Evolutionary conservation across 2,888 invertebrate species (phyloP).

Genomic region (Chrysodeixis includens): DNA sequence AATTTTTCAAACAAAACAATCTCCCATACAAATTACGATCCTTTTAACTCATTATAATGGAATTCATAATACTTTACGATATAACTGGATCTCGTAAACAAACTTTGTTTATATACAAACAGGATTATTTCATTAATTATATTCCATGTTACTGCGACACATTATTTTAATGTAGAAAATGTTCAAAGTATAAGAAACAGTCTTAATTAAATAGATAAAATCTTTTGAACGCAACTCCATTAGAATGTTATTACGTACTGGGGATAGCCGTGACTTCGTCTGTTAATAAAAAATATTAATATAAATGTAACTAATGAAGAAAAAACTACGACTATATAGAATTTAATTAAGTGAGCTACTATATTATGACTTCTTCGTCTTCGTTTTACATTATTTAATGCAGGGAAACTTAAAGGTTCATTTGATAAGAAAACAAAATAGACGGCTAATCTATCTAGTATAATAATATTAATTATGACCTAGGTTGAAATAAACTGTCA

Average conservation of each 20-base stretch:
- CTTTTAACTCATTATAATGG: slow-evolving; percentile 58
- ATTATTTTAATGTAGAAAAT: slow-evolving; percentile 41
- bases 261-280: background rate
- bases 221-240: slow-evolving; percentile 22
- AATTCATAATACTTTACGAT: slow-evolving; percentile 56
- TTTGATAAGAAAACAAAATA: too few relatives aligned
- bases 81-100: slow-evolving; percentile 57
- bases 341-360: too few relatives aligned
- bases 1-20: slow-evolving; percentile 53
- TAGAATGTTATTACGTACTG: slow-evolving; percentile 11
- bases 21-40: slow-evolving; percentile 52
- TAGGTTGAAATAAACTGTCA: too few relatives aligned
- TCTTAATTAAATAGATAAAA: slow-evolving; percentile 45
- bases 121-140: slow-evolving; percentile 49
- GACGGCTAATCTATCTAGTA: too few relatives aligned
- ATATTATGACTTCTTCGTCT: too few relatives aligned
- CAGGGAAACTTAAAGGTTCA: too few relatives aligned
- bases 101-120: slow-evolving; percentile 57
- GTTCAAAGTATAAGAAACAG: slow-evolving; percentile 25
- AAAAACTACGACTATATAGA: too few relatives aligned
- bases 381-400: too few relatives aligned
- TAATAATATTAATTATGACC: too few relatives aligned
- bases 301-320: too few relatives aligned
- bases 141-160: slow-evolving; percentile 45
- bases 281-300: background rate